Base-by-base conservation (phyloP, 2,888 invertebrate species). In the Gari tellinella region DNA sequence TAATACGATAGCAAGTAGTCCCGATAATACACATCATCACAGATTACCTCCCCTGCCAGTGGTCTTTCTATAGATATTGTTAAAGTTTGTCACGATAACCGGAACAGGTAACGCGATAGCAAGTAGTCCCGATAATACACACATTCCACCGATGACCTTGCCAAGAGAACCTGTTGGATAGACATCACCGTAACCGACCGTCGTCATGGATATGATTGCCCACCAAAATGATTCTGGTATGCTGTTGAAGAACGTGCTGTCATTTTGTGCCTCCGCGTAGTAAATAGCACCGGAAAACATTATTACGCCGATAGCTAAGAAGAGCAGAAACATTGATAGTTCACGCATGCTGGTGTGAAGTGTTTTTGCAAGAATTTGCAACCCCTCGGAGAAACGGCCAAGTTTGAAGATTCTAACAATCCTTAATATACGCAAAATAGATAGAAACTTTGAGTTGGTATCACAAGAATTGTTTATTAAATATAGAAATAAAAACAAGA, bases 31-130 rank as follows among this genome's bases (percentile, higher is more conserved):
- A 10, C 10, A 31, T 55, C 1, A 19, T 56, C 48, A 69, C n/a
- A 48, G 23, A 26, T 56, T 60, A 17, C 17, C 43, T 19, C 79
- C 79, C n/a, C 81, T 70, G 43, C 88, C 86, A n/a, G 88, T 90
- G 53, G 90, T 90, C 48, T 91, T 91, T 1, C 91, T 88, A 72
- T 92, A 92, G 81, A 91, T 92, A 73, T 91, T 92, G 74, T 92
- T 92, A 88, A 93, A 93, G 84, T 93, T 93, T 58, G 92, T 92
- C 7, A 93, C 93, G 57, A 93, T 92, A 49, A 93, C 92, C 0
- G 93, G 93, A 17, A 93, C 92, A 10, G 93, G 93, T 25, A 93
- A 90, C 8, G 93, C 93, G 23, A 93, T 87, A 15, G 92, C 91
- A 40, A 93, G 87, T 7, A 93, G 92, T n/a, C 93, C 93, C 41